phyloP scores from a whole-genome alignment of 2,888 invertebrate species.

The Ptychoptera contaminata region DNA sequence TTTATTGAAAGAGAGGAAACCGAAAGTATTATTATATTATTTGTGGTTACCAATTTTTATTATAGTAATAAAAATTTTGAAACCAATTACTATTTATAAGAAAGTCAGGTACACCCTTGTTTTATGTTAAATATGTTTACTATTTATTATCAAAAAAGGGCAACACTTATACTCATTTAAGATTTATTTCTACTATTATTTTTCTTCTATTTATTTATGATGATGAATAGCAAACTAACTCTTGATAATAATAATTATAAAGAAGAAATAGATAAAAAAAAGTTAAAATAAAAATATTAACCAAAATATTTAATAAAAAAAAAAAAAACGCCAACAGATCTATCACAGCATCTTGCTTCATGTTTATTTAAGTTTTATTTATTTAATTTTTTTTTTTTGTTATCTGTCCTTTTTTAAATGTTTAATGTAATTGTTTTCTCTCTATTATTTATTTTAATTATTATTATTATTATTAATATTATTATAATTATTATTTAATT shows the following conservation, averaged over 20 bases:
- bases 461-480: constrained; percentile 4
- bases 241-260: neutral
- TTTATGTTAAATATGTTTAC: too few relatives aligned
- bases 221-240: neutral
- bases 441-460: neutral
- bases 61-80: too few relatives aligned
- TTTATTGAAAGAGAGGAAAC: too few relatives aligned
- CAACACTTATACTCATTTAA: too few relatives aligned
- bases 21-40: too few relatives aligned
- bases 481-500: neutral
- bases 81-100: too few relatives aligned
- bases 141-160: too few relatives aligned
- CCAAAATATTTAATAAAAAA: neutral
- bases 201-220: too few relatives aligned
- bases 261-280: neutral
- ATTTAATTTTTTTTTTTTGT: neutral
- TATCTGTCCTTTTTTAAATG: neutral
- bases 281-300: neutral
- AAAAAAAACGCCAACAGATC: constrained; percentile 9
- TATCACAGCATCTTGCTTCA: constrained; percentile 17
- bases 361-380: constrained; percentile 8
- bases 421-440: neutral
- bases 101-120: too few relatives aligned
- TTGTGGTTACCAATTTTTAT: too few relatives aligned
- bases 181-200: too few relatives aligned